A percentile compares a stretch with the other conserved stretches of the same genome.
Evolutionary conservation across 1,140 invertebrate genomes (phyloP).

Genomic region (Sinella curviseta): DNA sequence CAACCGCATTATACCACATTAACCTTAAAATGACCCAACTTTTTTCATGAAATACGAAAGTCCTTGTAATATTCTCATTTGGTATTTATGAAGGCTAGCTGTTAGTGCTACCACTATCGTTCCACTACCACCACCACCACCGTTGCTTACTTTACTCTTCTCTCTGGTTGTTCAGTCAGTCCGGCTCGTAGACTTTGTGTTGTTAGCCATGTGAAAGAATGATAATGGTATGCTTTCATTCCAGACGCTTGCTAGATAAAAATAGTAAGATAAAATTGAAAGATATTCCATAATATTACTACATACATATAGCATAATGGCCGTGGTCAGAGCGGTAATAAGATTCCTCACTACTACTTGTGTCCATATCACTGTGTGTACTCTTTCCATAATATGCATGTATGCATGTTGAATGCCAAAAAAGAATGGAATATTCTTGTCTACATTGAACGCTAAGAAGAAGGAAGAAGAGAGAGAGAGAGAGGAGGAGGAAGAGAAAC

Average conservation of each 20-base stretch:
- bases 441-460: background rate
- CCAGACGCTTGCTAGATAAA: background rate
- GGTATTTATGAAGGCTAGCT: constrained; percentile 9
- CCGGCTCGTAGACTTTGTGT: background rate
- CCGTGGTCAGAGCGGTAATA: background rate
- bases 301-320: background rate
- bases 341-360: too few relatives aligned
- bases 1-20: background rate
- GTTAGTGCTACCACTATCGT: background rate
- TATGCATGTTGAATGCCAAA: constrained; percentile 24
- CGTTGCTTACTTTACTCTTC: background rate
- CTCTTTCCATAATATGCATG: constrained; percentile 1
- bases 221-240: background rate
- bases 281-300: constrained; percentile 2
- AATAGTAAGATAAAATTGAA: constrained; percentile 10
- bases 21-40: constrained; percentile 23
- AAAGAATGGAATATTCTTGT: constrained; percentile 13
- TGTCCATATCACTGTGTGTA: background rate
- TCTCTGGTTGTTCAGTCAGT: background rate
- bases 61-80: constrained; percentile 12
- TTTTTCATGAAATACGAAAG: constrained; percentile 7
- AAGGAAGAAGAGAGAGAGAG: background rate
- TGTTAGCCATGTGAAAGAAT: background rate
- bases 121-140: background rate
- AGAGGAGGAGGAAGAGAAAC: too few relatives aligned